A percentile compares a stretch with the other conserved stretches of the same genome.
Conservation (phyloP, 2,888 invertebrate genomes). For the Scelioninae gen. 1 region DNA sequence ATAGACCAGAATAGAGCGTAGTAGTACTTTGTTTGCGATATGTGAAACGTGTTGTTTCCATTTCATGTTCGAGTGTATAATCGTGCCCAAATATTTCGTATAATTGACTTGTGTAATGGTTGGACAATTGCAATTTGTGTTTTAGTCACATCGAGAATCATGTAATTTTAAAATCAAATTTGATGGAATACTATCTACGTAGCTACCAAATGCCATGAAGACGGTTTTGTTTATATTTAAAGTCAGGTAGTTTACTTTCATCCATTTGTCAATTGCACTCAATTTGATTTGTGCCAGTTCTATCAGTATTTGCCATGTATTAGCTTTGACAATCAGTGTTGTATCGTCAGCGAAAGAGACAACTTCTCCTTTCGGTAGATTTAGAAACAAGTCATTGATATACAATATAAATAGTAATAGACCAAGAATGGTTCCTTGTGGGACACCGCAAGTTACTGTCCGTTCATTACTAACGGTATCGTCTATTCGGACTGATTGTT, state of each 20-base stretch:
- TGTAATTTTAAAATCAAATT: background rate
- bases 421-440: too few species aligned
- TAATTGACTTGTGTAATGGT: background rate
- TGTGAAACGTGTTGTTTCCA: background rate
- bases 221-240: constrained; percentile 4
- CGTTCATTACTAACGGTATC: background rate
- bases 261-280: background rate
- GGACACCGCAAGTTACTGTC: background rate
- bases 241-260: background rate
- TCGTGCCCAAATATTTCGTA: background rate
- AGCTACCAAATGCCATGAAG: constrained; percentile 2
- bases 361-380: background rate
- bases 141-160: background rate
- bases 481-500: background rate
- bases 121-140: constrained; percentile 1
- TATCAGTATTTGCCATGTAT: background rate
- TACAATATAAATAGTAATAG: too few species aligned
- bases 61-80: constrained; percentile 2
- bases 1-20: too few species aligned
- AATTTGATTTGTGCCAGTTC: background rate
- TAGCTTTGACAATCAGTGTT: background rate
- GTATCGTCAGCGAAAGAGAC: constrained; percentile 24
- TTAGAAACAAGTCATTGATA: background rate
- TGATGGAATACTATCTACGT: background rate
- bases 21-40: background rate